Conservation (phyloP, 2,888 invertebrate genomes). For the Ophioninae sp. region DNA sequence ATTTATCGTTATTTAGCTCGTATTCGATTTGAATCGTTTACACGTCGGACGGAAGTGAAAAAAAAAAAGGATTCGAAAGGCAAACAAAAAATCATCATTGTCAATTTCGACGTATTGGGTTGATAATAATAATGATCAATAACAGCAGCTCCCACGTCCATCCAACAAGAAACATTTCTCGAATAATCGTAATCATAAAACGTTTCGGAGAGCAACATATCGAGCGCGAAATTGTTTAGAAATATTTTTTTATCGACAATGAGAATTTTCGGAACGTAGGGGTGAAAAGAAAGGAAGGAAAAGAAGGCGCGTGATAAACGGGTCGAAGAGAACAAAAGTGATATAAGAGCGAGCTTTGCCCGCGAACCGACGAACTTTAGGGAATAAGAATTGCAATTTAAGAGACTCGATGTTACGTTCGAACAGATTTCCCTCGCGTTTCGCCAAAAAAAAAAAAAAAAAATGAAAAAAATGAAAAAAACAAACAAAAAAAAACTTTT, state of each 20-base stretch:
- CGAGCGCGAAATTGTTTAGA: slow-evolving; percentile 58
- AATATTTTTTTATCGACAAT: slow-evolving; percentile 66
- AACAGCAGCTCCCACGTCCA: slow-evolving; percentile 40
- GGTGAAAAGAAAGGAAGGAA: neutral
- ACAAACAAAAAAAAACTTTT: neutral
- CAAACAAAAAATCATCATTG: slow-evolving; percentile 24
- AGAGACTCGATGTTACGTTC: slow-evolving; percentile 30
- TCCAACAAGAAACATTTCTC: slow-evolving; percentile 44
- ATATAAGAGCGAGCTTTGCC: slow-evolving; percentile 54
- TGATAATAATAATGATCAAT: slow-evolving; percentile 1
- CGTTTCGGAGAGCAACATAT: slow-evolving; percentile 60
- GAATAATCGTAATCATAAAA: slow-evolving; percentile 50
- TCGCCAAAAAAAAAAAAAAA: slow-evolving; percentile 16
- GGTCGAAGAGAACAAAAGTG: slow-evolving; percentile 17
- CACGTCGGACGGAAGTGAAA: slow-evolving; percentile 12
- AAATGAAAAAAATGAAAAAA: no score
- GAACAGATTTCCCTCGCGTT: slow-evolving; percentile 24
- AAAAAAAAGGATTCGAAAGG: slow-evolving; percentile 16
- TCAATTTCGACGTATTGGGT: slow-evolving; percentile 39
- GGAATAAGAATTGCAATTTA: slow-evolving; percentile 49
- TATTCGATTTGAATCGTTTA: slow-evolving; percentile 55
- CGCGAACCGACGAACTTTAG: slow-evolving; percentile 52
- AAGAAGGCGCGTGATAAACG: slow-evolving; percentile 10
- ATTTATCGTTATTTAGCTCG: slow-evolving; percentile 52
- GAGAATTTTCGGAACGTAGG: slow-evolving; percentile 29